phyloP scores from a whole-genome alignment of 2,113 vertebrate species.

The Oryzias melastigma region DNA sequence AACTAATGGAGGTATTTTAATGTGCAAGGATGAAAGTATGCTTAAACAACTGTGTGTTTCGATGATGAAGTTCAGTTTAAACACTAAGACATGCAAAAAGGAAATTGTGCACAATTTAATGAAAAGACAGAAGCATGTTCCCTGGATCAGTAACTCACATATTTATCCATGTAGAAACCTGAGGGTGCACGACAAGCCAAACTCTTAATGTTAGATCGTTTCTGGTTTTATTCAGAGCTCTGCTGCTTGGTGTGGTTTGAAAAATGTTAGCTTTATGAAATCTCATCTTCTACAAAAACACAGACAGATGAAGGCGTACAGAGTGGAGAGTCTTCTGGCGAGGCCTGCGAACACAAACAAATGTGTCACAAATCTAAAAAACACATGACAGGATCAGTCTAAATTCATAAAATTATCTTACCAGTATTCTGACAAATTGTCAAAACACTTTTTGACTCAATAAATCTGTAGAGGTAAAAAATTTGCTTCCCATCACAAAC shows the following conservation, averaged over 20 bases:
- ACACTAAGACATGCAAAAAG: no score
- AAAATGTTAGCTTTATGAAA: neutral
- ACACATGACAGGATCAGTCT: neutral
- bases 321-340: constrained; percentile 35
- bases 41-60: no score
- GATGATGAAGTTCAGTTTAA: no score
- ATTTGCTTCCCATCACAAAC: neutral
- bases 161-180: no score
- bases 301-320: constrained; percentile 38
- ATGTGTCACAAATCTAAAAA: neutral
- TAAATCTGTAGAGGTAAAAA: no score
- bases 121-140: no score
- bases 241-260: no score
- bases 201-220: neutral
- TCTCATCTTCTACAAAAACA: constrained; percentile 21
- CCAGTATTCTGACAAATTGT: neutral
- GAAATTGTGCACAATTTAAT: no score
- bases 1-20: no score
- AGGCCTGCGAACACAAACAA: constrained; percentile 53
- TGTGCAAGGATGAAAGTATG: no score
- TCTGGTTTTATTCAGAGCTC: constrained; percentile 21
- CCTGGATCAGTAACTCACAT: no score
- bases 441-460: neutral
- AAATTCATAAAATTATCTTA: neutral
- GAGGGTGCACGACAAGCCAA: neutral